Conservation (phyloP, 2,888 invertebrate genomes). For the Pyrrhia umbra region DNA sequence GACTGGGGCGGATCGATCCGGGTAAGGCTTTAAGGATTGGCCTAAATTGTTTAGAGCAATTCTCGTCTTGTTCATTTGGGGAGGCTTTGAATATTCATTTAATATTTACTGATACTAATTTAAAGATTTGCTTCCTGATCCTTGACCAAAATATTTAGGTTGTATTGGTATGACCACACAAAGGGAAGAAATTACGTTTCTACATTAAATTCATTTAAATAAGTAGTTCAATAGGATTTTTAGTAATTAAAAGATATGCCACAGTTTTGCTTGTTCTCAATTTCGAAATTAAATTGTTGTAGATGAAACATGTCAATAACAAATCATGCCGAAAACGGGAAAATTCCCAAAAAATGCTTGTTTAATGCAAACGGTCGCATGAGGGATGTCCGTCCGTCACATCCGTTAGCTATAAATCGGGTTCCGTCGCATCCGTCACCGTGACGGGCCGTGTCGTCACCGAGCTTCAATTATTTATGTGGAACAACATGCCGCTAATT, state of each 20-base stretch:
- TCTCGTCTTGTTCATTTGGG: slow-evolving; percentile 23
- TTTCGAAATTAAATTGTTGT: not conserved
- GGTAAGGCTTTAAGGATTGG: slow-evolving; percentile 11
- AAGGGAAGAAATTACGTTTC: no score
- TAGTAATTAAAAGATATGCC: no score
- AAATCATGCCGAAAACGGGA: slow-evolving; percentile 10
- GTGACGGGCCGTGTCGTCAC: slow-evolving; percentile 13
- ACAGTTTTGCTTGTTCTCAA: not conserved
- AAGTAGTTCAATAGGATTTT: not conserved
- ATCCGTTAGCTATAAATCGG: slow-evolving; percentile 51
- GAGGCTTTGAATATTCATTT: slow-evolving; percentile 7
- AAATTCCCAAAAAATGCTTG: slow-evolving; percentile 10
- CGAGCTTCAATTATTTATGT: slow-evolving; percentile 46
- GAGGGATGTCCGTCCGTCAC: slow-evolving; percentile 39
- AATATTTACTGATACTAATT: slow-evolving; percentile 16
- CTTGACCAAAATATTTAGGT: not conserved
- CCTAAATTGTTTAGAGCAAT: slow-evolving; percentile 36
- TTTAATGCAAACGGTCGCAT: slow-evolving; percentile 20
- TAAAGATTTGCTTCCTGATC: not conserved
- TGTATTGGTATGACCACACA: not conserved
- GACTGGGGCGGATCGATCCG: slow-evolving; percentile 8
- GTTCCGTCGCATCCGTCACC: slow-evolving; percentile 43
- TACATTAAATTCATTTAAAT: not conserved
- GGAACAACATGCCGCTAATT: slow-evolving; percentile 49
- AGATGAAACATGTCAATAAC: not conserved